Evolutionary conservation across 2,888 invertebrate genomes (phyloP).

Genomic region (Argynnis bischoffii): DNA sequence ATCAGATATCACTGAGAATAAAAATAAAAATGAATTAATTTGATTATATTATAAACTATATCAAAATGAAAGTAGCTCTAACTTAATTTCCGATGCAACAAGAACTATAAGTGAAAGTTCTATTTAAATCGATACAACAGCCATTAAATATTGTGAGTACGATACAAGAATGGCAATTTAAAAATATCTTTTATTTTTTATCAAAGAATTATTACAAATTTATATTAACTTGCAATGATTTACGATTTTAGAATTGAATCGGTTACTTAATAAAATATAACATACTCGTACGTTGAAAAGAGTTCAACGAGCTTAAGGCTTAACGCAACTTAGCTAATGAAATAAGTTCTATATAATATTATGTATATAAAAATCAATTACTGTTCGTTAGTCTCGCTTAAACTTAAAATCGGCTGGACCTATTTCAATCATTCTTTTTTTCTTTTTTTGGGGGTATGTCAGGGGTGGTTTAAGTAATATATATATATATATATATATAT

Average conservation of each 20-base stretch:
- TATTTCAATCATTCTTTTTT: too few species aligned
- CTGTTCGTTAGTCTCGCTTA: too few species aligned
- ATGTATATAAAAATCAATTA: background rate
- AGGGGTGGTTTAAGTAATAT: too few species aligned
- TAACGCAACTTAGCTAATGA: background rate
- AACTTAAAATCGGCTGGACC: too few species aligned
- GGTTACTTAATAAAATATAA: background rate
- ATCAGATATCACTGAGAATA: too few species aligned
- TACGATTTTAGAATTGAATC: background rate
- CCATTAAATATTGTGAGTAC: slow-evolving; percentile 6
- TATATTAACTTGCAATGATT: background rate
- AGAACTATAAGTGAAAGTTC: slow-evolving; percentile 24
- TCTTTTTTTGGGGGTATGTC: too few species aligned
- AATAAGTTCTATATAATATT: background rate
- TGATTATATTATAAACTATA: background rate
- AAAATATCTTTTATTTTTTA: slow-evolving; percentile 5
- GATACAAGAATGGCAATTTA: slow-evolving; percentile 4
- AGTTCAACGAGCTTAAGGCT: slow-evolving; percentile 18
- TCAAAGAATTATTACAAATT: background rate
- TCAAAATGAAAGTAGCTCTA: slow-evolving; percentile 25
- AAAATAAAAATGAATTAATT: background rate
- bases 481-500: too few species aligned
- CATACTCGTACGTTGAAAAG: slow-evolving; percentile 3
- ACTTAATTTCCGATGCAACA: slow-evolving; percentile 26
- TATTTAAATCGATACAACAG: slow-evolving; percentile 15